Evolutionary conservation across 37 sponge, comb jelly and placozoan species (phyloP).

Genomic region (Oopsacas minuta): DNA sequence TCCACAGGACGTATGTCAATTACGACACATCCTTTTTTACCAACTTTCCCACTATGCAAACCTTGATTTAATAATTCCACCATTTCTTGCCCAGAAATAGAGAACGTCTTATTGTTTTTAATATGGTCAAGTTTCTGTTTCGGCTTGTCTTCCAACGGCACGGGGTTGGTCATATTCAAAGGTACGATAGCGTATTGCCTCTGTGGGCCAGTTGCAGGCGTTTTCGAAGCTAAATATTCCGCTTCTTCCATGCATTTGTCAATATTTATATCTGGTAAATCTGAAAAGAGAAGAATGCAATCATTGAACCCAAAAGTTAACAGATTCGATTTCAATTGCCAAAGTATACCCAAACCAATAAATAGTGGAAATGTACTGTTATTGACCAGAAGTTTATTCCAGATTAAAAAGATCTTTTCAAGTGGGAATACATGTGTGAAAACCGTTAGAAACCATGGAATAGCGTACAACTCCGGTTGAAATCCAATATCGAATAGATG

Average conservation of each 20-base stretch:
- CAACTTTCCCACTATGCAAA: neutral
- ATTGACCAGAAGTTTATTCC: constrained; percentile 87
- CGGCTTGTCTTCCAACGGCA: neutral
- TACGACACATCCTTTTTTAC: neutral
- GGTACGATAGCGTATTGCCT: neutral
- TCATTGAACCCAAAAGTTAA: constrained; percentile 84
- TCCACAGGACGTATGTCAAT: neutral
- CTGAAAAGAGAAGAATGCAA: constrained; percentile 96
- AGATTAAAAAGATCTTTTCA: constrained; percentile 78
- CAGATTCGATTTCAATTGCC: constrained; percentile 60
- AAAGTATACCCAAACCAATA: constrained; percentile 79
- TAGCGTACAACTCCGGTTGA: constrained; percentile 91
- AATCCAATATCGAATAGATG: constrained; percentile 74
- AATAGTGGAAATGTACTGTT: constrained; percentile 75
- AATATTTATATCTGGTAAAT: constrained; percentile 76
- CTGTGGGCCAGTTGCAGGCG: neutral
- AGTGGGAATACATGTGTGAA: constrained; percentile 95
- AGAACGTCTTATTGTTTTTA: neutral
- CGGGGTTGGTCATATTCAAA: neutral
- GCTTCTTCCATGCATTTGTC: neutral
- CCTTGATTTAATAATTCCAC: neutral
- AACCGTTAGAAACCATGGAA: constrained; percentile 98
- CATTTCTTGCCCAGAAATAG: neutral
- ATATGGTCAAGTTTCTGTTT: neutral
- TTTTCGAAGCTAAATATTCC: neutral